These are phyloP conservation scores for Montipora foliosa DNA, from an alignment of 64 coral and sea anemone genomes.

Conservation along the genomic window DNA sequence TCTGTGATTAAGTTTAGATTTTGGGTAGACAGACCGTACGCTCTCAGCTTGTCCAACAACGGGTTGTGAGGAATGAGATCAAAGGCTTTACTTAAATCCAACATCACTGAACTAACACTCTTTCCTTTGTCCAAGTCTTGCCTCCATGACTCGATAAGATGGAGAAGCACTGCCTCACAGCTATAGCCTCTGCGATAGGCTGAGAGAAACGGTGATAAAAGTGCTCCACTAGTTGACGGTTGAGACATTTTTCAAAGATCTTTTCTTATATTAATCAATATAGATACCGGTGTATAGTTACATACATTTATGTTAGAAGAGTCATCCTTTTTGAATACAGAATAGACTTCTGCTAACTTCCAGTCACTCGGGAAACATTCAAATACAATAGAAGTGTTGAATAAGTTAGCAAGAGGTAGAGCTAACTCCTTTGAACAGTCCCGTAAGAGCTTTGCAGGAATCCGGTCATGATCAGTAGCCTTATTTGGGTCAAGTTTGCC, in stretches of 20 bases:
- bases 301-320: neutral
- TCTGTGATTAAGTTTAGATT: neutral
- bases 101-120: conserved; percentile 30
- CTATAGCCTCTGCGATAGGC: neutral
- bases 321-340: too few species aligned
- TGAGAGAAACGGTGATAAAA: neutral
- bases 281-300: neutral
- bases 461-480: neutral
- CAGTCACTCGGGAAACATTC: neutral
- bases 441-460: too few species aligned
- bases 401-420: neutral
- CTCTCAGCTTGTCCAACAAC: conserved; percentile 5
- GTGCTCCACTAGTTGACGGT: neutral
- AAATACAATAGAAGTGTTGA: neutral
- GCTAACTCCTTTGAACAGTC: neutral
- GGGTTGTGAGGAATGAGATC: neutral
- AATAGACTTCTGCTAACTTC: neutral
- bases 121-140: conserved; percentile 23
- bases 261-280: neutral
- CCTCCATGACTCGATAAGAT: neutral
- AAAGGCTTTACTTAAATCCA: conserved; percentile 38
- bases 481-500: neutral
- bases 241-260: neutral
- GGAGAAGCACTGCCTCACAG: neutral
- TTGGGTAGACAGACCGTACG: neutral